Base-by-base conservation (phyloP, 2,888 invertebrate genomes). In the Drosophila kuntzei region DNA sequence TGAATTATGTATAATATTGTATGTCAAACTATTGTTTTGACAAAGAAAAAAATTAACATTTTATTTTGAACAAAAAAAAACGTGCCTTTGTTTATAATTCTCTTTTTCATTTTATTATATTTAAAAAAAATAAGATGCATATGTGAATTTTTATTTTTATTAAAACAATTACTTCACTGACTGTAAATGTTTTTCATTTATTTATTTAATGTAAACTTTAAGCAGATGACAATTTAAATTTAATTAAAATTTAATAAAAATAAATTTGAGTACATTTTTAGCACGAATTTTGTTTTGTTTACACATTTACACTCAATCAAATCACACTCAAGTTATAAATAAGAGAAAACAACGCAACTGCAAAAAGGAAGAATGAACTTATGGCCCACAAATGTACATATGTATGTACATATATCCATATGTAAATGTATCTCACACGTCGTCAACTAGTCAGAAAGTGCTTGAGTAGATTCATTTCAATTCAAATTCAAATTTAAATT, bases 381-480 rank as follows among this genome's bases (percentile, higher is more conserved):
- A 25, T 62, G 50, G 32, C 44, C 49, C 37, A 43, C 41, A 41
- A 44, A 37, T 16, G 3, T 18, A 39, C 41, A 41, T 18, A 46
- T 14, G 11, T 25, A 16, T n/a, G 22, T 18, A 25, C 18, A 9
- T 11, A 20, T 14, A n/a, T 4, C 16, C 12, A 22, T 20, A 22
- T 1, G 16, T 29, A 61, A 41, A 20, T 43, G 36, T 27, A 53
- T 36, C 18, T 34, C 29, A 34, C 11, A 9, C 22, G 18, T 47
- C 34, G 25, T 36, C 36, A 32, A 34, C 46, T 27, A 25, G 20
- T 49, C 29, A 7, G 4, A 43, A 50, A 49, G 41, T 43, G 34
- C 22, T 37, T 34, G 63, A 53, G 43, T 51, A 36, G 53, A 47
- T 62, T 55, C 49, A 53, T 58, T 46, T 60, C 41, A 39, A 65